Conservation (phyloP, 2,888 invertebrate genomes). For the Microlaimidae sp. region DNA sequence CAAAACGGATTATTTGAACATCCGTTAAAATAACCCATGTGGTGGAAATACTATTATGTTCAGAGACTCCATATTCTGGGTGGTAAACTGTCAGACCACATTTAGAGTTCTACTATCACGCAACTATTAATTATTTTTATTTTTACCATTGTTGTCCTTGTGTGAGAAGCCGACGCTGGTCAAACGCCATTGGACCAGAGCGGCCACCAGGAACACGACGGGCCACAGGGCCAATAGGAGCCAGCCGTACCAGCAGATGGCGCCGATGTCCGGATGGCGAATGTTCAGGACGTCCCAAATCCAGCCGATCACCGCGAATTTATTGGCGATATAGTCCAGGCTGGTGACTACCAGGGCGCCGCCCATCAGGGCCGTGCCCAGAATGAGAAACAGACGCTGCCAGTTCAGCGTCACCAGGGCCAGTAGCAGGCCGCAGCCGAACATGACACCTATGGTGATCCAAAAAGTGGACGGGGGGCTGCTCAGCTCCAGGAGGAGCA, state of each 20-base stretch:
- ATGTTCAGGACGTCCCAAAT: slow-evolving; percentile 51
- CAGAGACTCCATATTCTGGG: too few relatives aligned
- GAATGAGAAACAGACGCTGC: slow-evolving; percentile 55
- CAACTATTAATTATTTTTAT: too few relatives aligned
- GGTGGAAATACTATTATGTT: too few relatives aligned
- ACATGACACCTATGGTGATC: slow-evolving; percentile 52
- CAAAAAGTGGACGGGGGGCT: slow-evolving; percentile 48
- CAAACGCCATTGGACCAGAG: slow-evolving; percentile 51
- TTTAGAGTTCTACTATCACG: too few relatives aligned
- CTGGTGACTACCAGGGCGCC: slow-evolving; percentile 53
- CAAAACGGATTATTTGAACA: too few relatives aligned
- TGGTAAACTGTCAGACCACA: too few relatives aligned
- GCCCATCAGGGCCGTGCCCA: slow-evolving; percentile 58
- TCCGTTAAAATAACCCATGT: too few relatives aligned
- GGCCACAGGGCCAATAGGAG: slow-evolving; percentile 57
- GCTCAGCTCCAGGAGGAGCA: slow-evolving; percentile 45
- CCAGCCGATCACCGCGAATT: slow-evolving; percentile 51
- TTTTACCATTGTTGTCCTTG: too few relatives aligned
- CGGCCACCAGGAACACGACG: slow-evolving; percentile 50
- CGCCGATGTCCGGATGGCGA: slow-evolving; percentile 21
- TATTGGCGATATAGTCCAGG: slow-evolving; percentile 57
- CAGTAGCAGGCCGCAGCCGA: slow-evolving; percentile 51
- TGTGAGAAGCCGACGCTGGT: slow-evolving; percentile 48
- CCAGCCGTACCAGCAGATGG: slow-evolving; percentile 56
- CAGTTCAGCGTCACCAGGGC: slow-evolving; percentile 56